Evolutionary conservation across 2,797 vertebrate genomes (phyloP), one percentile per base, ranked within the genome.

Genomic region (Silurus lanzhouensis): DNA sequence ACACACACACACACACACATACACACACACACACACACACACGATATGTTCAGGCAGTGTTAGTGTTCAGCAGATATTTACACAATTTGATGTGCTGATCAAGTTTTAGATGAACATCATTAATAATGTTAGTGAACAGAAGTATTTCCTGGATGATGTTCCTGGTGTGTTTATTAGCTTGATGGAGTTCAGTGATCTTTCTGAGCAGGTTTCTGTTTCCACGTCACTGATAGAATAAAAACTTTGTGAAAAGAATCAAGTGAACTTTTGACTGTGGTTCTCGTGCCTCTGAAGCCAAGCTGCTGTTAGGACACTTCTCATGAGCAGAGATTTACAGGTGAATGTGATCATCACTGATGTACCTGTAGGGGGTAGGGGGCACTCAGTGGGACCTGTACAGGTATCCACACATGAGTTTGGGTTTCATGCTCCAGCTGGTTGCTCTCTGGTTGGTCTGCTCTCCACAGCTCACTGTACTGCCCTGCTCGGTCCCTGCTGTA

Each of bases 391-490:
- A 97, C 95, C 89, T 98, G 96, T 7, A 96, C 96, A 12, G 96
- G 93, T 15, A 91, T 91, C 98, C 97, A 99, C 78, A 92, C 93
- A 0, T 85, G 88, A 0, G 82, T 93, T 2, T 72, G 61, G 20
- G 68, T 38, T 5, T 78, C 85, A 91, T 91, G 92, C 7, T 93
- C 78, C 0, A 64, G 82, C 20, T 87, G 89, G 85, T 87, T 91
- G 52, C 67, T 84, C 48, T 87, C 89, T 0, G 93, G 92, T 3
- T 83, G 75, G 1, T 89, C 93, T 0, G 94, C 94, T 90, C 92
- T 97, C 98, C 98, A 99, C 85, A 99, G 94, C 89, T 98, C 98
- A 91, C 97, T 96, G 89, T 99, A 99, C 89, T 97, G 95, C 70
- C 97, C 96, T 77, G 92, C 90, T 0, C 17, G 83, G 82, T 99